A percentile compares a stretch with the other conserved stretches of the same genome.
Conservation (phyloP, 2,113 vertebrate genomes). For the Sylvilagus bachmani region DNA sequence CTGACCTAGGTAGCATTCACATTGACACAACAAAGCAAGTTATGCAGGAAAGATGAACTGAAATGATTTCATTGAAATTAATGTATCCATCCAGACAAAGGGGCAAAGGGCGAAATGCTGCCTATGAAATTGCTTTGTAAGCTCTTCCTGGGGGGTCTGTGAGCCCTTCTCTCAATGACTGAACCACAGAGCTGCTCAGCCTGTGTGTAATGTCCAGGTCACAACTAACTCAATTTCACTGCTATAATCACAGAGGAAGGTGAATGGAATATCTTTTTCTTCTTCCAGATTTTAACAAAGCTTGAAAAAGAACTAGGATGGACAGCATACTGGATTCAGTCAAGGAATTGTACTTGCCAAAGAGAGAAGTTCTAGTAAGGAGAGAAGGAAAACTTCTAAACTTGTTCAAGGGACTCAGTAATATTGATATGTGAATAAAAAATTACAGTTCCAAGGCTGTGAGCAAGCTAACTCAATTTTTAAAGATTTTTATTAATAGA, state of each 20-base stretch:
- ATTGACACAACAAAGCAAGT: neutral
- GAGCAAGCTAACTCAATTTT: neutral
- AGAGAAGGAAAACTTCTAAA: neutral
- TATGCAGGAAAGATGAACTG: neutral
- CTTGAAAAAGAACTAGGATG: neutral
- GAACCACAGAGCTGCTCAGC: neutral
- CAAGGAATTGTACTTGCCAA: neutral
- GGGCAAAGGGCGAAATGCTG: neutral
- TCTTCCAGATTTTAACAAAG: neutral
- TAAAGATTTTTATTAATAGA: too few species aligned
- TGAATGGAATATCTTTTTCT: neutral
- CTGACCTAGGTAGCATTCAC: neutral
- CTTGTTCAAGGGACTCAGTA: neutral
- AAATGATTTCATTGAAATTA: conserved; percentile 23
- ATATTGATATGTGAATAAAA: neutral
- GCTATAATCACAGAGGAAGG: neutral
- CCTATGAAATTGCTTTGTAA: neutral
- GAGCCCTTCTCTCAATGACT: neutral
- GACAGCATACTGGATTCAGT: neutral
- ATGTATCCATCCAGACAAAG: conserved; percentile 10
- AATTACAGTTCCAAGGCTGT: neutral
- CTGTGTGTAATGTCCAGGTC: neutral
- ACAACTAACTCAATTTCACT: neutral
- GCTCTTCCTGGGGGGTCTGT: neutral
- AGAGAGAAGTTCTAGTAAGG: neutral